A percentile compares a stretch with the other conserved stretches of the same genome.
Conservation (phyloP, 2,797 vertebrate species). For the Sebastes minor region DNA sequence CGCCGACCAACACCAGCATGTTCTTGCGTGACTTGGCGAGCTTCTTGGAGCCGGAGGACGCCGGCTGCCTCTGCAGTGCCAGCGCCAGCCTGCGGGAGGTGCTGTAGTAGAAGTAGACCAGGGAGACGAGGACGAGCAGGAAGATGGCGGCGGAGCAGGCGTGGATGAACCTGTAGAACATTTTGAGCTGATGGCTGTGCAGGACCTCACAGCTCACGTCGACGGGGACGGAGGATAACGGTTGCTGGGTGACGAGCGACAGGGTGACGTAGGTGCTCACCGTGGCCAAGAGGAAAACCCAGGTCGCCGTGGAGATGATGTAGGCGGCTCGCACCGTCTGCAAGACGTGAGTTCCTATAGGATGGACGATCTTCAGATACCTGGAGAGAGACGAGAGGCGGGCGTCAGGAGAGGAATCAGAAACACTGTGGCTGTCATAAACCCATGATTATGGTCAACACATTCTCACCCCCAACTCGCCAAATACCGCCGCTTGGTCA, state of each 20-base stretch:
- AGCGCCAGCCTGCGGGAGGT: slow-evolving; percentile 51
- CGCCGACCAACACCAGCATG: slow-evolving; percentile 73
- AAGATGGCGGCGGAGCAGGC: slow-evolving; percentile 54
- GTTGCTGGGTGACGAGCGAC: slow-evolving; percentile 36
- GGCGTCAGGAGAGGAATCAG: fast-evolving
- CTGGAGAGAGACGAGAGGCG: slow-evolving; percentile 47
- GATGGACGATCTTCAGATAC: slow-evolving; percentile 80
- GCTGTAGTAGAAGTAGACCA: slow-evolving; percentile 72
- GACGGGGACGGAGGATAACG: fast-evolving
- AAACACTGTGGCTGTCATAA: no score
- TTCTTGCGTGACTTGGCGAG: slow-evolving; percentile 70
- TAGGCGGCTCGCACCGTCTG: slow-evolving; percentile 54
- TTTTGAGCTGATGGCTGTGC: slow-evolving; percentile 21
- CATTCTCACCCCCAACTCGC: no score
- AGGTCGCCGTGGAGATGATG: slow-evolving; percentile 65
- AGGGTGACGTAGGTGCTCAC: slow-evolving; percentile 43
- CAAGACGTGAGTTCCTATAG: slow-evolving; percentile 52
- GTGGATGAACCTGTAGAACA: slow-evolving; percentile 65
- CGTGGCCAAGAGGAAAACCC: slow-evolving; percentile 55
- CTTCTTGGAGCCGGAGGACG: slow-evolving; percentile 32
- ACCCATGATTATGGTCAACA: not conserved
- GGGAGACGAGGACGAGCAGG: slow-evolving; percentile 56
- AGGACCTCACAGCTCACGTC: slow-evolving; percentile 39
- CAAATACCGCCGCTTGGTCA: no score
- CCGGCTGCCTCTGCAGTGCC: slow-evolving; percentile 29